A percentile compares a stretch with the other conserved stretches of the same genome.
Evolutionary conservation across 1,140 invertebrate species (phyloP).

Genomic region (Drosophila kikkawai): DNA sequence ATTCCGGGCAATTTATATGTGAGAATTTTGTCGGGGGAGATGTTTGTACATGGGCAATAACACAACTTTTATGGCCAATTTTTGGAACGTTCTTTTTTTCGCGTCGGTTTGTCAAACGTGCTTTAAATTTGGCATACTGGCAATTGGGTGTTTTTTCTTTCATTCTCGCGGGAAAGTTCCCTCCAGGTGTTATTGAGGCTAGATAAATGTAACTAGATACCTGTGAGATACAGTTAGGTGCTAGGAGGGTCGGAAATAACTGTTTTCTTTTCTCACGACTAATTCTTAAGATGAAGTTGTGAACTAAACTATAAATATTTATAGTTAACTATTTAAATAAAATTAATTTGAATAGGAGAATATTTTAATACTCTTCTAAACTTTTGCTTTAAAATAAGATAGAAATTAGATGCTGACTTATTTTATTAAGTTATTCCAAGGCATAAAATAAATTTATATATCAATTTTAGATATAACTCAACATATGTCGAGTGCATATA

Average conservation of each 20-base stretch:
- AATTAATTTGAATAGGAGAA: neutral
- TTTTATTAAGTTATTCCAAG: too few relatives aligned
- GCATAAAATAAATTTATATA: too few relatives aligned
- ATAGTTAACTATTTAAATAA: constrained; percentile 14
- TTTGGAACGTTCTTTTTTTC: constrained; percentile 32
- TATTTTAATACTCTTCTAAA: neutral
- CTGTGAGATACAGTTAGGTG: constrained; percentile 23
- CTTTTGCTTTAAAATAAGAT: too few relatives aligned
- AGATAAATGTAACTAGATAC: constrained; percentile 53
- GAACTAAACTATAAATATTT: constrained; percentile 54
- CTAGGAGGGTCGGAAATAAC: neutral
- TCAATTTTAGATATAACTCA: too few relatives aligned
- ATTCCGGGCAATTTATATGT: constrained; percentile 68
- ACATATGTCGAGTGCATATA: too few relatives aligned
- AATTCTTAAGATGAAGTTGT: constrained; percentile 34
- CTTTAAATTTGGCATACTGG: constrained; percentile 61
- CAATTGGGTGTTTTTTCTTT: constrained; percentile 3
- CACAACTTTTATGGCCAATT: constrained; percentile 73
- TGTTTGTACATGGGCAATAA: constrained; percentile 59
- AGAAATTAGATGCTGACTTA: too few relatives aligned
- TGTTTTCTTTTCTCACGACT: constrained; percentile 57
- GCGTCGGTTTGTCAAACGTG: constrained; percentile 61
- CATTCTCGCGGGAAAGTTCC: constrained; percentile 28
- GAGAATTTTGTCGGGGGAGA: constrained; percentile 58
- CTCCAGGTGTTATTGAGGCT: constrained; percentile 16